These are phyloP conservation scores for Cacatua alba DNA, from an alignment of 2,113 vertebrate genomes.

Conservation along the genomic window DNA sequence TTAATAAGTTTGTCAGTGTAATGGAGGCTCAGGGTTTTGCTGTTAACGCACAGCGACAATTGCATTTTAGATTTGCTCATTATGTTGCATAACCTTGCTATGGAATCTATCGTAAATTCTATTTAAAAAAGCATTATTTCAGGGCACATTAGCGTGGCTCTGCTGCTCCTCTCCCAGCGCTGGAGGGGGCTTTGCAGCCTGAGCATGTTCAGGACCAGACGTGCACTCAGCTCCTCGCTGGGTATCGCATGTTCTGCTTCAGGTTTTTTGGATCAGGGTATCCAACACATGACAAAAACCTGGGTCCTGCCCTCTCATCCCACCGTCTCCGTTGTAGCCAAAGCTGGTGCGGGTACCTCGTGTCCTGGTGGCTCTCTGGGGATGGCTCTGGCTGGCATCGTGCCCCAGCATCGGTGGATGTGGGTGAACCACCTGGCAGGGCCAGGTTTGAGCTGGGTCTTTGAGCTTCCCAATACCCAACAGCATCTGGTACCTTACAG, in stretches of 20 bases:
- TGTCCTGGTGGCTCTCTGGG: neutral
- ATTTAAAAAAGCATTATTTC: slow-evolving; percentile 43
- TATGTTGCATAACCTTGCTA: slow-evolving; percentile 56
- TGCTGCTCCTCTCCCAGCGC: neutral
- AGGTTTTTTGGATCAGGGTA: neutral
- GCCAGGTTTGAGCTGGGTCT: neutral
- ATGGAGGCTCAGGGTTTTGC: slow-evolving; percentile 32
- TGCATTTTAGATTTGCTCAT: slow-evolving; percentile 53
- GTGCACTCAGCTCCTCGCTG: neutral
- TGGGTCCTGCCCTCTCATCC: neutral
- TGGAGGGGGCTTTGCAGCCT: neutral
- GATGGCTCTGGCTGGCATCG: neutral
- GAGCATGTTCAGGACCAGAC: neutral
- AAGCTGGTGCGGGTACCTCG: neutral
- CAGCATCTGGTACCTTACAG: neutral
- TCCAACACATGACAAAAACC: neutral
- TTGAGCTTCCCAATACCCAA: neutral
- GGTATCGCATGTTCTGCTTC: neutral
- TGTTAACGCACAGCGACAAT: slow-evolving; percentile 60
- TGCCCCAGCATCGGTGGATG: neutral
- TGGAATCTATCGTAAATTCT: slow-evolving; percentile 24
- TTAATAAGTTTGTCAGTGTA: slow-evolving; percentile 65
- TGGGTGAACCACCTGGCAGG: neutral
- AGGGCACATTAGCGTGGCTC: neutral
- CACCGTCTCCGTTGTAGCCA: rapidly evolving